Conservation (phyloP, 2,113 vertebrate genomes). For the Rhynchomys soricoides region DNA sequence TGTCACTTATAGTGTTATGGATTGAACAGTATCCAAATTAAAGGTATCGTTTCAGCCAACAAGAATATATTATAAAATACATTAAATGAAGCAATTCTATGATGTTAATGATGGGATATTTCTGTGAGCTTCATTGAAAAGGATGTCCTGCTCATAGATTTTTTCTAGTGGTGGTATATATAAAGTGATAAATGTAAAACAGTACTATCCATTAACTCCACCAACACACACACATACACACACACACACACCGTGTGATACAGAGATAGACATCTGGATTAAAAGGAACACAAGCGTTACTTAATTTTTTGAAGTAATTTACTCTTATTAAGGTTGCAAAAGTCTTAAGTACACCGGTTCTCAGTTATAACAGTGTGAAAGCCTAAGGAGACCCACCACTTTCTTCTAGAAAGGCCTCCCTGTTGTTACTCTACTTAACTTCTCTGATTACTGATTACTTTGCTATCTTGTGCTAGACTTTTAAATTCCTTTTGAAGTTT, state of each 20-base stretch:
- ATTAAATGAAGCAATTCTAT: neutral
- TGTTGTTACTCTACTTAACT: neutral
- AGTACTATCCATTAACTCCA: neutral
- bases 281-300: neutral
- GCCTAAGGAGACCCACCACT: neutral
- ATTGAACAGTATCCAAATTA: neutral
- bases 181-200: neutral
- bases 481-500: neutral
- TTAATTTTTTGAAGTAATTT: neutral
- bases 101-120: neutral
- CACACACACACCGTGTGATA: neutral
- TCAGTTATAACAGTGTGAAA: neutral
- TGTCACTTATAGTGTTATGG: neutral
- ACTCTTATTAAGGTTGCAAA: neutral
- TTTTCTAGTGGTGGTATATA: neutral
- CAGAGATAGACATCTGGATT: neutral
- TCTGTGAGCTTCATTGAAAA: neutral
- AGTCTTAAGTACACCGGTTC: neutral
- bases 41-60: neutral
- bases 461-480: neutral
- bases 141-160: fast-evolving
- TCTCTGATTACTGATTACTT: neutral
- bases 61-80: neutral
- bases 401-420: neutral
- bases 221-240: neutral